These are phyloP conservation scores for Myotis yumanensis DNA, from an alignment of 2,113 vertebrate genomes.

Conservation along the genomic window DNA sequence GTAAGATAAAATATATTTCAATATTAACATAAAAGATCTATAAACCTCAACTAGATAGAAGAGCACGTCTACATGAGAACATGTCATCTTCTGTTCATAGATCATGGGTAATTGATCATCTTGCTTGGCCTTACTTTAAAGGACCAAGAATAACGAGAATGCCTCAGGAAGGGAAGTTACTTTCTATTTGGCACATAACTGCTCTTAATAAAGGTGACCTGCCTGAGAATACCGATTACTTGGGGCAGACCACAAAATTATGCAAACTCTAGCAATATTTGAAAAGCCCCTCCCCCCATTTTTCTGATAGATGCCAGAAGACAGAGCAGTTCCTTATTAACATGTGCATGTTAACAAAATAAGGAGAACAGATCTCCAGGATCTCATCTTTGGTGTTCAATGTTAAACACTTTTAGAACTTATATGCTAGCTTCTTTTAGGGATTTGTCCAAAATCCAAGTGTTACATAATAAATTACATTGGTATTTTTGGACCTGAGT, in stretches of 20 bases:
- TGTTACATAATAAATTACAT: background rate
- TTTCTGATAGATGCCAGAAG: background rate
- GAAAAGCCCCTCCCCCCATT: background rate
- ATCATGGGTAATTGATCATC: background rate
- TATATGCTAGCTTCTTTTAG: background rate
- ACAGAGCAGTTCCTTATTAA: background rate
- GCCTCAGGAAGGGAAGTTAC: background rate
- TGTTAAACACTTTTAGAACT: conserved; percentile 10
- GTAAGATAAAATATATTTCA: conserved; percentile 46
- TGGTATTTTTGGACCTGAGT: background rate
- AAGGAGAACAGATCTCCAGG: background rate
- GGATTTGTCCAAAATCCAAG: background rate
- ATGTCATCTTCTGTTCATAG: background rate
- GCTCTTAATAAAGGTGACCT: conserved; percentile 33
- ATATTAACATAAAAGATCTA: conserved; percentile 40
- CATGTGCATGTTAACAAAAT: background rate
- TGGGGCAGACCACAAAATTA: conserved; percentile 17
- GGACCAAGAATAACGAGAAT: background rate
- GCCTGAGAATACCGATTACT: background rate
- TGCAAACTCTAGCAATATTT: conserved; percentile 4
- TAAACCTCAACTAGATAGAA: conserved; percentile 28
- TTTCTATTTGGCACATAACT: background rate
- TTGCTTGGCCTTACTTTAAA: background rate
- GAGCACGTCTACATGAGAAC: background rate
- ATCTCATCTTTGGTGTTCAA: conserved; percentile 6